A percentile compares a stretch with the other conserved stretches of the same genome.
Evolutionary conservation across 2,113 vertebrate species (phyloP).

Genomic region (Gnathonemus echidnorhynchus): DNA sequence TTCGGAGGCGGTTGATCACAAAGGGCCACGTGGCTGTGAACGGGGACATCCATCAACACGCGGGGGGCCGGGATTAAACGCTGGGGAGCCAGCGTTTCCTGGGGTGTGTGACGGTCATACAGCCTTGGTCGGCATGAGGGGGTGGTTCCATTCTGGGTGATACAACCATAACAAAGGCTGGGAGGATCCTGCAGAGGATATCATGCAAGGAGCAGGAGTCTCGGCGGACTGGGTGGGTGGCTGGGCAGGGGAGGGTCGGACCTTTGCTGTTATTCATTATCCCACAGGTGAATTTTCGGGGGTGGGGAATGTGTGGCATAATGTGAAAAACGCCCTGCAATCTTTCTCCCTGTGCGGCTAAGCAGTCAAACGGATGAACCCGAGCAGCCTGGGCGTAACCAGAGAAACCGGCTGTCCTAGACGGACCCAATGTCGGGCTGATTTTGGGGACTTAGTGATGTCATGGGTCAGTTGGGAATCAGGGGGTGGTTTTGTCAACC

Average conservation of each 20-base stretch:
- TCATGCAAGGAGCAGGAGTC: not conserved
- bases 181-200: not conserved
- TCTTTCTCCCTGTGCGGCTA: not conserved
- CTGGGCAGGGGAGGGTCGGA: not conserved
- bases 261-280: not conserved
- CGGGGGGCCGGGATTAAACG: no score
- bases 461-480: not conserved
- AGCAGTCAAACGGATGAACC: not conserved
- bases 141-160: not conserved
- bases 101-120: not conserved
- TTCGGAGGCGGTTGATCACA: not conserved
- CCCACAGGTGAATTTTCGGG: not conserved
- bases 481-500: not conserved
- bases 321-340: not conserved
- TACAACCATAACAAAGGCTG: not conserved
- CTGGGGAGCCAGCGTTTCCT: not conserved
- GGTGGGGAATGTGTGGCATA: not conserved
- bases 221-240: not conserved
- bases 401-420: not conserved
- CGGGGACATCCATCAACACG: not conserved
- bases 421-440: not conserved
- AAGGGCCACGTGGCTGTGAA: not conserved
- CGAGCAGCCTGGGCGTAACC: not conserved
- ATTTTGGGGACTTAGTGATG: not conserved
- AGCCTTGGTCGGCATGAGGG: not conserved